Percentiles rank a stretch among this genome's conserved stretches.
These are phyloP conservation scores for Gymnoscelis rufifasciata DNA, from an alignment of 2,888 invertebrate genomes.

Conservation along the genomic window DNA sequence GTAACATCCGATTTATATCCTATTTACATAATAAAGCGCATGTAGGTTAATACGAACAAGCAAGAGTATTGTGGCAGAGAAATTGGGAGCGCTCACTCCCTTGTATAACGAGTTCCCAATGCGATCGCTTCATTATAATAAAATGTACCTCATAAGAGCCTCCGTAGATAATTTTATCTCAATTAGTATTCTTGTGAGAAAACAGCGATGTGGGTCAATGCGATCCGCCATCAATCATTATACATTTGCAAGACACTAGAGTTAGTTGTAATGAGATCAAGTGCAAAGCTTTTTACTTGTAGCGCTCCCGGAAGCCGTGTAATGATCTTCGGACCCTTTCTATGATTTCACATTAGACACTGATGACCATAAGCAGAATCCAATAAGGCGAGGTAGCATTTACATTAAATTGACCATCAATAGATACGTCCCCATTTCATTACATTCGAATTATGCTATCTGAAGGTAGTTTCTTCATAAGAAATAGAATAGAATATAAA, in stretches of 20 bases:
- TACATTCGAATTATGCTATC: slow-evolving; percentile 41
- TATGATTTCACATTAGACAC: slow-evolving; percentile 24
- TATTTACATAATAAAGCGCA: slow-evolving; percentile 25
- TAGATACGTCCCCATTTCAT: slow-evolving; percentile 58
- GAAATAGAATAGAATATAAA: too few relatives aligned
- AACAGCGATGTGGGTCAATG: slow-evolving; percentile 39
- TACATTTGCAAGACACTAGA: slow-evolving; percentile 43
- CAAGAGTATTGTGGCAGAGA: slow-evolving; percentile 16
- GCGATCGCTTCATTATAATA: slow-evolving; percentile 23
- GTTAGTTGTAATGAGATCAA: slow-evolving; percentile 44
- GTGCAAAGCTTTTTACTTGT: slow-evolving; percentile 34
- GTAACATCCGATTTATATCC: slow-evolving; percentile 27
- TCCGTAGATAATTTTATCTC: slow-evolving; percentile 36
- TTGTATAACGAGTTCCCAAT: slow-evolving; percentile 17
- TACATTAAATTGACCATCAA: slow-evolving; percentile 61
- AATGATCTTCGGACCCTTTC: slow-evolving; percentile 10
- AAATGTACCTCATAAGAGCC: slow-evolving; percentile 18
- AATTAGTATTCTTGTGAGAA: slow-evolving; percentile 42
- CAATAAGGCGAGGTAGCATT: slow-evolving; percentile 48
- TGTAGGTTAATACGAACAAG: slow-evolving; percentile 22
- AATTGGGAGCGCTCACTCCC: slow-evolving; percentile 20
- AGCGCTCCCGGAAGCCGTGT: slow-evolving; percentile 21
- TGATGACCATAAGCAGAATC: slow-evolving; percentile 37
- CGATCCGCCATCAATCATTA: slow-evolving; percentile 54
- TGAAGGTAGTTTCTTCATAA: slow-evolving; percentile 22